Percentiles rank a stretch among this genome's conserved stretches.
Evolutionary conservation across 2,888 invertebrate species (phyloP).

Genomic region (Tuberolachnus salignus): DNA sequence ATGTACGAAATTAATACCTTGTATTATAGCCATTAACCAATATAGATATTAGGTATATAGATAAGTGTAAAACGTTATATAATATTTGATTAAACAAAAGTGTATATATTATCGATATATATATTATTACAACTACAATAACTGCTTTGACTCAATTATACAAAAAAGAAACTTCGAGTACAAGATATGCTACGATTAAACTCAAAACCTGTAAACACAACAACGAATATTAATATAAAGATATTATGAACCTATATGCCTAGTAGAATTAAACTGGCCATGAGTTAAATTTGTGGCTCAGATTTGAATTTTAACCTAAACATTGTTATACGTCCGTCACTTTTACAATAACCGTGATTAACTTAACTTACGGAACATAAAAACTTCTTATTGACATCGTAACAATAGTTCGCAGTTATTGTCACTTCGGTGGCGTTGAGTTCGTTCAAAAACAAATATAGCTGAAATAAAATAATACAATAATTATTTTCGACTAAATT

Average conservation of each 20-base stretch:
- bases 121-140: too few relatives aligned
- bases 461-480: slow-evolving; percentile 14
- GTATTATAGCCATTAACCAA: too few relatives aligned
- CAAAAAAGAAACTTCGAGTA: slow-evolving; percentile 36
- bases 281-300: too few relatives aligned
- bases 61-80: too few relatives aligned
- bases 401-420: slow-evolving; percentile 51
- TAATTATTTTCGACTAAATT: neutral
- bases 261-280: neutral
- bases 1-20: too few relatives aligned
- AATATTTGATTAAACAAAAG: too few relatives aligned
- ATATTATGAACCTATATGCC: neutral
- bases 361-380: slow-evolving; percentile 56
- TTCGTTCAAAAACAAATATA: slow-evolving; percentile 51
- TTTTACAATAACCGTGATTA: neutral
- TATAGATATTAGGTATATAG: too few relatives aligned
- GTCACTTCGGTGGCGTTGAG: slow-evolving; percentile 40
- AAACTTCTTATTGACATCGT: slow-evolving; percentile 56
- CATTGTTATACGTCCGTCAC: neutral
- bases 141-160: neutral
- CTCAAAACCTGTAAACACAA: slow-evolving; percentile 24
- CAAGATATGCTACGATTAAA: slow-evolving; percentile 29
- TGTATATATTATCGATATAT: too few relatives aligned
- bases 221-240: neutral
- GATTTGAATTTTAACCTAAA: neutral